These are phyloP conservation scores for Drosophila imparisetae DNA, from an alignment of 2,888 invertebrate species.

Conservation along the genomic window DNA sequence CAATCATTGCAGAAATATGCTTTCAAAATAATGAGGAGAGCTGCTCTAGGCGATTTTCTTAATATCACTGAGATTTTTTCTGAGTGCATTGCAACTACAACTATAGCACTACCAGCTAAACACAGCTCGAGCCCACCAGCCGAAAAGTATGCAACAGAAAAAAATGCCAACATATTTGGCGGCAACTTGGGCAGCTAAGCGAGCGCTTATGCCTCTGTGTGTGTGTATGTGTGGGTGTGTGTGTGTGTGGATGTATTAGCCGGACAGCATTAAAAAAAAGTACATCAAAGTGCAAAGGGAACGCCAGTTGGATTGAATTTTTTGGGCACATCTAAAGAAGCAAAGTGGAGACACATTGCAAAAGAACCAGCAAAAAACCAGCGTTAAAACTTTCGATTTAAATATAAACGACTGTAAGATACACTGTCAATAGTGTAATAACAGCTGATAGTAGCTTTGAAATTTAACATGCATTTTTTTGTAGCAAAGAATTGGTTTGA, in stretches of 20 bases:
- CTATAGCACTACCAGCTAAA: background rate
- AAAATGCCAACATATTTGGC: slow-evolving; percentile 71
- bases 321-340: slow-evolving; percentile 66
- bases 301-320: slow-evolving; percentile 72
- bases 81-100: slow-evolving; percentile 1
- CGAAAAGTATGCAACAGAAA: slow-evolving; percentile 70
- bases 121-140: slow-evolving; percentile 18
- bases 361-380: slow-evolving; percentile 22
- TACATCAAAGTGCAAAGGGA: slow-evolving; percentile 66
- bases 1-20: background rate
- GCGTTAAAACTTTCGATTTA: too few relatives aligned
- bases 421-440: background rate
- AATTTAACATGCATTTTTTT: too few relatives aligned
- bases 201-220: slow-evolving; percentile 1
- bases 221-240: background rate
- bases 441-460: background rate
- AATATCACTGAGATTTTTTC: background rate
- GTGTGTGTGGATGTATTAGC: slow-evolving; percentile 20
- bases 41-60: background rate
- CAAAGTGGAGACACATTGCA: slow-evolving; percentile 51
- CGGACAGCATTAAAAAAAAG: slow-evolving; percentile 36
- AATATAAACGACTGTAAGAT: background rate
- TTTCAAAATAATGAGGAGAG: background rate
- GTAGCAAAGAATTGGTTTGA: too few relatives aligned
- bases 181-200: slow-evolving; percentile 44